phyloP scores from a whole-genome alignment of 2,888 invertebrate species.

The Pyrrhia umbra region DNA sequence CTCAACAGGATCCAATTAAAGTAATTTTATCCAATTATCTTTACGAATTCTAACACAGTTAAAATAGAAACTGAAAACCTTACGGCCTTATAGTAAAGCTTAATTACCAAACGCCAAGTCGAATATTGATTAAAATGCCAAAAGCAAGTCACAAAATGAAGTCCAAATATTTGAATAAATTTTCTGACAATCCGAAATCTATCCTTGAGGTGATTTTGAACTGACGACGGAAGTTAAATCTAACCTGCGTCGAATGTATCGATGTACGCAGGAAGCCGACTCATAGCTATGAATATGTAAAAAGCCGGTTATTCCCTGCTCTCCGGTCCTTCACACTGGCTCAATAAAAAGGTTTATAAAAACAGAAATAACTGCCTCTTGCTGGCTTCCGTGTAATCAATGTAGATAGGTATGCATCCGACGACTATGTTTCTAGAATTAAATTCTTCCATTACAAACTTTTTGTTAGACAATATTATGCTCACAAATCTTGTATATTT shows the following conservation, averaged over 20 bases:
- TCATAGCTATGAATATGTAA: constrained; percentile 30
- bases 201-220: constrained; percentile 22
- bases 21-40: constrained; percentile 4
- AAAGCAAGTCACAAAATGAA: background rate
- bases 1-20: background rate
- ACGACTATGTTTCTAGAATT: constrained; percentile 1
- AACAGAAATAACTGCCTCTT: constrained; percentile 6
- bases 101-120: background rate
- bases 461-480: background rate
- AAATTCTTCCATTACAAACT: background rate
- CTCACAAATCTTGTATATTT: background rate
- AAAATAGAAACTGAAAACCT: background rate
- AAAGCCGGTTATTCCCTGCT: constrained; percentile 43
- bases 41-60: background rate
- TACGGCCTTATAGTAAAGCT: background rate
- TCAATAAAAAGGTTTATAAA: constrained; percentile 20
- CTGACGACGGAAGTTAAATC: constrained; percentile 12
- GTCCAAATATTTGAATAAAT: background rate
- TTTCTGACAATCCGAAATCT: constrained; percentile 1
- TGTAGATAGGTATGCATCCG: background rate
- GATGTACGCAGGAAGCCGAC: constrained; percentile 24
- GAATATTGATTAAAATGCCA: background rate
- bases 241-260: constrained; percentile 14
- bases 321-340: constrained; percentile 33
- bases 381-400: constrained; percentile 1